phyloP scores from a whole-genome alignment of 1,140 invertebrate species.

The Brachystomella parvula region DNA sequence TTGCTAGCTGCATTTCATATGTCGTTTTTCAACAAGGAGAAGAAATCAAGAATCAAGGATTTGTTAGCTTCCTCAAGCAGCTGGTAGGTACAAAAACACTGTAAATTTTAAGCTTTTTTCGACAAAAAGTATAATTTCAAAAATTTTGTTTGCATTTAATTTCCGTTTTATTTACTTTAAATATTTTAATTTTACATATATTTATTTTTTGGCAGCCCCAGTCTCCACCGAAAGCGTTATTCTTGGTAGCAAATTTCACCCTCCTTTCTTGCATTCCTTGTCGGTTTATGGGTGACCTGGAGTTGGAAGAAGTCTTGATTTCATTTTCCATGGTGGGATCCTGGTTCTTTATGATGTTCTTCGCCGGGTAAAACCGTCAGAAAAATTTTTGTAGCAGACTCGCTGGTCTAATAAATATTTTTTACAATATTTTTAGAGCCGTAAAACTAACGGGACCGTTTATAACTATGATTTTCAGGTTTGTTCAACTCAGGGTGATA shows the following conservation, averaged over 20 bases:
- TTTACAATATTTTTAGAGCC: conserved; percentile 57
- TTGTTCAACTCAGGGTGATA: background rate
- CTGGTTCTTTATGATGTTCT: conserved; percentile 97
- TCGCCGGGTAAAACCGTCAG: conserved; percentile 70
- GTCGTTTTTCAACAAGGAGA: conserved; percentile 85
- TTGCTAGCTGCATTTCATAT: conserved; percentile 75
- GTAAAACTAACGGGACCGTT: conserved; percentile 89
- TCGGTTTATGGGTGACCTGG: conserved; percentile 61
- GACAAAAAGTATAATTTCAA: background rate
- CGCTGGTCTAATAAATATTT: conserved; percentile 1
- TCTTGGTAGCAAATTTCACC: conserved; percentile 84
- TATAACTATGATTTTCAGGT: conserved; percentile 93
- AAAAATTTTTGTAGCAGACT: background rate
- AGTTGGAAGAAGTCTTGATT: conserved; percentile 82
- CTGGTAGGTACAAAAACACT: conserved; percentile 56
- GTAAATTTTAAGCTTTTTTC: background rate
- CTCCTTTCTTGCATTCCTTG: conserved; percentile 86
- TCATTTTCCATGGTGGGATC: conserved; percentile 85
- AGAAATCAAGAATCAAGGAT: conserved; percentile 87
- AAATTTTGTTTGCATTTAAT: background rate
- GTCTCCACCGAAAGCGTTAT: conserved; percentile 89
- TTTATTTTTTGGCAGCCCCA: conserved; percentile 58
- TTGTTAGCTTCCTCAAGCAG: conserved; percentile 82
- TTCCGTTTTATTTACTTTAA: background rate
- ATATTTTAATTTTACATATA: conserved; percentile 20